Evolutionary conservation across 2,113 vertebrate species (phyloP), one percentile per base, ranked within the genome.

Genomic region (Ophiodon elongatus): DNA sequence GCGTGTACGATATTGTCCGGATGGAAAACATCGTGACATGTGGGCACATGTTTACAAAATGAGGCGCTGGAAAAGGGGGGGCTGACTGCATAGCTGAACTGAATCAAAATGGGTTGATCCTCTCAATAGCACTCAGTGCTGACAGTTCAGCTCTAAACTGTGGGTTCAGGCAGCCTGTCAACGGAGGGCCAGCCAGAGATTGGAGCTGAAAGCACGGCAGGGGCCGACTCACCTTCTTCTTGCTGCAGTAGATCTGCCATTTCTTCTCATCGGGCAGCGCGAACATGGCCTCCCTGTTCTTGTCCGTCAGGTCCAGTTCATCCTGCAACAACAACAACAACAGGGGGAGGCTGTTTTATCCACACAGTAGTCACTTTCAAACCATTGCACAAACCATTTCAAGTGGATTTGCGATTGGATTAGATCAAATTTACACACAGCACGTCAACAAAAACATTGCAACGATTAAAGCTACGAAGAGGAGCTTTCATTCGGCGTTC

Each of bases 221-320:
- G 77, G 67, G 35, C 6, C 23, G 14, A 86, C 93, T 66, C 87
- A 99, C 98, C 97, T 99, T 99, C 89, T 98, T 99, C 94, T 99
- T 99, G 96, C 97, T 99, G 97, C 98, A 99, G 90, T 99, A 99
- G 88, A 99, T 99, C 93, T 99, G 98, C 98, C 98, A 99, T 95
- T 99, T 99, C 95, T 99, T 99, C 96, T 99, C 98, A 2, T 97
- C 96, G 0, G 98, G 97, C 87, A 99, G 95, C 31, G 98, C 98
- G 80, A 99, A 99, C 96, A 99, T 98, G 71, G 98, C 98, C 93
- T 98, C 98, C 85, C 98, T 94, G 95, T 99, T 99, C 93, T 98
- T 98, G 89, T 99, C 98, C 0, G 97, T 98, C 92, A 99, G 97
- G 92, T 99, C 98, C 96, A 99, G 88, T 89, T 99, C 98, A 96